Evolutionary conservation across 2,113 vertebrate genomes (phyloP), one percentile per base, ranked within the genome.

Genomic region (Danionella cerebrum): DNA sequence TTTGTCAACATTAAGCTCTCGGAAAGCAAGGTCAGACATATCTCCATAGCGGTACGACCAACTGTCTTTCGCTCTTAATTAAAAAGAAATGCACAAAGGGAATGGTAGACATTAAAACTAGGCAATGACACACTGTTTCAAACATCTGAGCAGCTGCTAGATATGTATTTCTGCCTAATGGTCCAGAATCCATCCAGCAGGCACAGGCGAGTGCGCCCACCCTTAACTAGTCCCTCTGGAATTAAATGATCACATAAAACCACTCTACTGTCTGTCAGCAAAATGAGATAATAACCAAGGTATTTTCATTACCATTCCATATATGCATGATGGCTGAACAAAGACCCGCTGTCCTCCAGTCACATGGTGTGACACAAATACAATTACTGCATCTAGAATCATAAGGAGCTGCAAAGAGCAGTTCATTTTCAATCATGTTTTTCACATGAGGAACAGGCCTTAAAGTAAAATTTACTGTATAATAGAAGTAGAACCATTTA

Each of bases 101-200:
- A 69, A 55, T 39, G 55, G 25, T 57, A 55, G 21, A 72, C 36
- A 72, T 41, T 60, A 21, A 58, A 76, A 39, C 38, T 42, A 66
- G 42, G 52, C 72, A 73, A 51, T 65, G 75, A 65, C 63, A 65
- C 63, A 16, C 52, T 66, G 67, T 48, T 65, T 70, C 52, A 55
- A 74, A 65, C 72, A 71, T 75, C 67, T 36, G 64, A 76, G 70
- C 81, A 84, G 81, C 83, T 86, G 81, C 79, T 72, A 41, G 47
- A 71, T 73, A 79, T 84, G 74, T 77, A 75, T 80, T 78, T 78
- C 55, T 68, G 50, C 70, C 65, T 76, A 81, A 81, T 73, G 73
- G 74, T 21, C 57, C 70, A 69, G 74, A 80, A 66, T 72, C 63
- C 25, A 57, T 33, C 62, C 35, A 65, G 65, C 55, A 54, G 36